phyloP scores from a whole-genome alignment of 2,113 vertebrate species.

The Phyllostomus hastatus region DNA sequence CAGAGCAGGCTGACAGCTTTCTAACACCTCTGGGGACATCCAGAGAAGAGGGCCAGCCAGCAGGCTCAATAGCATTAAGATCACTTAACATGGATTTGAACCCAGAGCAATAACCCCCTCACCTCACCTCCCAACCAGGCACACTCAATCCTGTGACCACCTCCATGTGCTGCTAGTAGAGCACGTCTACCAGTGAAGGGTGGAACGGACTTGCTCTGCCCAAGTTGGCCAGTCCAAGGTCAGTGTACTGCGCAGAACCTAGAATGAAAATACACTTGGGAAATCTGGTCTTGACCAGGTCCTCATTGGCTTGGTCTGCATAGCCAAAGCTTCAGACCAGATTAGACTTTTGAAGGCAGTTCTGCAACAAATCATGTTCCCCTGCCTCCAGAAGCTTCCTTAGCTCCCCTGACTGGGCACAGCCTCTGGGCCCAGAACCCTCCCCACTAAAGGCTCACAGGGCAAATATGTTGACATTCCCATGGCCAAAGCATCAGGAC shows the following conservation, averaged over 20 bases:
- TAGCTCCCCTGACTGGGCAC: background rate
- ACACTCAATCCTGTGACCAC: background rate
- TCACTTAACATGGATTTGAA: background rate
- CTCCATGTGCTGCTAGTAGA: background rate
- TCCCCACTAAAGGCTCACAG: background rate
- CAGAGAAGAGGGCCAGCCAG: background rate
- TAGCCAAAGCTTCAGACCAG: background rate
- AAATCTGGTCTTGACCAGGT: background rate
- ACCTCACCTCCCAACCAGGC: background rate
- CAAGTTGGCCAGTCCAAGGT: background rate
- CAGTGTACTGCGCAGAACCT: background rate
- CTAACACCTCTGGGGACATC: background rate
- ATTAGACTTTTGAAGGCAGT: background rate
- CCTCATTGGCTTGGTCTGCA: background rate
- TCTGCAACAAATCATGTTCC: background rate
- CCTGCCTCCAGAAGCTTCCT: background rate
- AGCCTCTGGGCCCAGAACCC: background rate
- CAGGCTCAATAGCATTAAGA: background rate
- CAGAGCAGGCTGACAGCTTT: background rate
- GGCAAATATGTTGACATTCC: background rate
- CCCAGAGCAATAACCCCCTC: constrained; percentile 21
- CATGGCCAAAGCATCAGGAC: background rate
- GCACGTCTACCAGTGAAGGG: background rate
- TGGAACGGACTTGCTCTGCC: background rate
- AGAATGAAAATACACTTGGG: background rate